Evolutionary conservation across 2,113 vertebrate genomes (phyloP), one percentile per base, ranked within the genome.

Genomic region (Urocitellus parryii): DNA sequence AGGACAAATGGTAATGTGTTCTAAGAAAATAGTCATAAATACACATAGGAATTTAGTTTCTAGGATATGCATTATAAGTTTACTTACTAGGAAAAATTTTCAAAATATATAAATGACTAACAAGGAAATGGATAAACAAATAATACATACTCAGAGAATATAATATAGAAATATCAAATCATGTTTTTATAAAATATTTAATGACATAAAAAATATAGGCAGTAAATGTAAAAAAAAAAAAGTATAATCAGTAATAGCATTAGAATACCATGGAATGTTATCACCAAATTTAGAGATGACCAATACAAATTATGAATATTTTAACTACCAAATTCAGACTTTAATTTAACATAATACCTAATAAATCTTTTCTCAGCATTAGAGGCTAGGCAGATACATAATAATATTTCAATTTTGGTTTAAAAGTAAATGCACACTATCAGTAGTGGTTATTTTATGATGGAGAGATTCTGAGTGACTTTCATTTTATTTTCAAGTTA

Each of bases 121-220:
- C 16, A 84, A 93, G 42, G 45, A 94, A 93, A 89, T 89, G 25
- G 37, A 51, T 96, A 95, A 93, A 79, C 68, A 84, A 67, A 76
- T 81, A 77, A 48, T 88, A 72, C 45, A 68, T 68, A 90, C 76
- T 90, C 24, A 88, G 67, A 88, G 18, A 56, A 45, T 90, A 3
- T 95, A 94, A 80, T 74, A 79, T 48, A 25, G 84, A 88, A 94
- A 37, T 84, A 39, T 85, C 76, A 93, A 65, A 67, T 65, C 27
- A 88, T 93, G 25, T 58, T 96, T 93, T 96, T 48, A 34, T 91
- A 94, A 89, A 93, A 39, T 39, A 34, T 82, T 96, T 96, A 95
- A 39, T 87, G 76, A 74, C 51, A 88, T 95, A 39, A 79, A 92
- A 90, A 93, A 83, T 53, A 34, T 77, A 56, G n/a, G 39, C 83